These are phyloP conservation scores for Piscicola geometra DNA, from an alignment of 2,888 invertebrate genomes.

Conservation along the genomic window DNA sequence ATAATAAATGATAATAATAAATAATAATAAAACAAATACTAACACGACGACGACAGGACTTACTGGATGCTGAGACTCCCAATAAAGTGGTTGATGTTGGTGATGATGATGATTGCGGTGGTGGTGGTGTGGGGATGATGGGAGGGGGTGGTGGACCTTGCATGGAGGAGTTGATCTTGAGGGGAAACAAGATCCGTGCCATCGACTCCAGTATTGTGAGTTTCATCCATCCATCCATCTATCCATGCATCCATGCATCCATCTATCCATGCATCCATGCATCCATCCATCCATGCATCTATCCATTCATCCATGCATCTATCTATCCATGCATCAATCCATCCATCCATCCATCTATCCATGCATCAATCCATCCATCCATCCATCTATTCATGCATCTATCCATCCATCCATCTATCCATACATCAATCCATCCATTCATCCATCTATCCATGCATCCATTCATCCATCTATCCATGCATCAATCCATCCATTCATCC, in stretches of 20 bases:
- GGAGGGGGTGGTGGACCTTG: background rate
- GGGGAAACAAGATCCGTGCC: background rate
- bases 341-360: too few relatives aligned
- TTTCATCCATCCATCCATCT: background rate
- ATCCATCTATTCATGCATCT: too few relatives aligned
- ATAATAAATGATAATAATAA: too few relatives aligned
- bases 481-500: too few relatives aligned
- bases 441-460: too few relatives aligned
- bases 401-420: too few relatives aligned
- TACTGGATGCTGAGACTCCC: background rate
- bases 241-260: slow-evolving; percentile 7
- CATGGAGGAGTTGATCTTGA: background rate
- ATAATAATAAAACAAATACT: too few relatives aligned
- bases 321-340: too few relatives aligned
- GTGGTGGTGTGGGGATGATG: background rate
- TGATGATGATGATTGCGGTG: background rate
- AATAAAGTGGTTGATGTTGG: background rate
- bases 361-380: too few relatives aligned
- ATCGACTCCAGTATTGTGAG: background rate
- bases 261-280: background rate
- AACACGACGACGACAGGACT: background rate
- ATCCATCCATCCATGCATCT: background rate
- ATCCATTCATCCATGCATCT: too few relatives aligned
- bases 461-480: too few relatives aligned
- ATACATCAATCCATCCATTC: too few relatives aligned